A percentile compares a stretch with the other conserved stretches of the same genome.
phyloP scores from a whole-genome alignment of 2,113 vertebrate species.

The Dicerorhinus sumatrensis region DNA sequence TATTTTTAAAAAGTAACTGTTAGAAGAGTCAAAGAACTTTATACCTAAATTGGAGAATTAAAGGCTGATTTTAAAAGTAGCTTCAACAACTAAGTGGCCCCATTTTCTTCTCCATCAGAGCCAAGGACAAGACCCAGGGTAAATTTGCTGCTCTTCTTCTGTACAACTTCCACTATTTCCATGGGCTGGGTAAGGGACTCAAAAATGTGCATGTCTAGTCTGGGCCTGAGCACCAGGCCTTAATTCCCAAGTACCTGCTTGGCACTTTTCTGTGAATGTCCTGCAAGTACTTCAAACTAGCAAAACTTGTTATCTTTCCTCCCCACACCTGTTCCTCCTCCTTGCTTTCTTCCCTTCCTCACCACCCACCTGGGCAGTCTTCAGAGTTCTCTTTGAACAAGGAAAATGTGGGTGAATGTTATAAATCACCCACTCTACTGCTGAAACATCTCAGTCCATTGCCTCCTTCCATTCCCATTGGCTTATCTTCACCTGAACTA shows the following conservation, averaged over 20 bases:
- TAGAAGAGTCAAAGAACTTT: background rate
- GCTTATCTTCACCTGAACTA: background rate
- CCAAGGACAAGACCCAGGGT: background rate
- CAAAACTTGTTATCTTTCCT: background rate
- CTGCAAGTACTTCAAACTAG: background rate
- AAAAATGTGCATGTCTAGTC: background rate
- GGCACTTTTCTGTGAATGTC: background rate
- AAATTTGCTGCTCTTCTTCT: background rate
- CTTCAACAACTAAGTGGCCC: background rate
- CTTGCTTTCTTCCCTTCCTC: background rate
- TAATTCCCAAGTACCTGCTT: background rate
- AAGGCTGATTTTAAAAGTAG: conserved; percentile 15
- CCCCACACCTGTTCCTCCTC: background rate
- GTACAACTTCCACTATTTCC: background rate
- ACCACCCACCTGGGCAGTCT: background rate
- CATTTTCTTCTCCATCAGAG: background rate
- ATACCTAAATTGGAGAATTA: background rate
- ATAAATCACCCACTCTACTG: background rate
- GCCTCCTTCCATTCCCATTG: background rate
- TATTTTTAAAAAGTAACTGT: background rate
- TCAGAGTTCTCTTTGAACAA: background rate
- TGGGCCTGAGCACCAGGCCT: background rate
- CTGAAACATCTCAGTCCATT: background rate
- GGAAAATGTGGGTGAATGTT: background rate
- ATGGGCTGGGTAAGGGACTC: background rate